Evolutionary conservation across 2,113 vertebrate genomes (phyloP), one percentile per base, ranked within the genome.

Genomic region (Podarcis raffonei): DNA sequence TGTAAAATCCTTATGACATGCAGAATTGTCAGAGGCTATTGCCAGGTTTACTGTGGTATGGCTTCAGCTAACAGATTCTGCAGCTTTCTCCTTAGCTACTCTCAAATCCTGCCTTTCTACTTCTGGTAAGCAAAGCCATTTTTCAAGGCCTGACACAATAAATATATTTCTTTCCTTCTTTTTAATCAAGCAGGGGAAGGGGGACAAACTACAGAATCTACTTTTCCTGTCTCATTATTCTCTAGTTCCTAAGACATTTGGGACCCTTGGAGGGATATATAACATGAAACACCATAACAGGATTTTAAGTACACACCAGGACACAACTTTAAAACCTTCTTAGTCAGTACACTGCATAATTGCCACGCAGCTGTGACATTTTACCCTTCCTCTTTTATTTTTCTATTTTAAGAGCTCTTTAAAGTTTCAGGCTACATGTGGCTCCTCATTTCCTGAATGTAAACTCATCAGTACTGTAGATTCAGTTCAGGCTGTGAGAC

Each of bases 281-380:
- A 53, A 53, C 89, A 84, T 94, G 89, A 84, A 81, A 65, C 2
- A 37, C 77, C 78, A 84, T 83, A 66, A 91, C 68, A 32, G 83
- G 88, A 92, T 89, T 93, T 62, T 4, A 37, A 75, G 87, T 25
- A 75, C 80, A 86, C 4, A 48, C 81, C 83, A 80, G 92, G 92
- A 81, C 84, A 92, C 79, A 48, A 32, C 82, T 81, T 87, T 90
- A 91, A 91, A 90, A 89, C 76, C 90, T 83, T 25, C 88, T 93
- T 42, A 93, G 53, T 74, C 75, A 86, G 68, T 39, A 78, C 79
- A 86, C 35, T 66, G 57, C 2, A 0, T 2, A 6, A 83, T 84
- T 87, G 30, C 42, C 81, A 74, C 88, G 88, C 87, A 90, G 48
- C 89, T 6, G 83, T 59, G 83, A 9, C 90, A 81, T 77, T 87